Evolutionary conservation across 2,113 vertebrate species (phyloP), one percentile per base, ranked within the genome.

Genomic region (Alligator mississippiensis): DNA sequence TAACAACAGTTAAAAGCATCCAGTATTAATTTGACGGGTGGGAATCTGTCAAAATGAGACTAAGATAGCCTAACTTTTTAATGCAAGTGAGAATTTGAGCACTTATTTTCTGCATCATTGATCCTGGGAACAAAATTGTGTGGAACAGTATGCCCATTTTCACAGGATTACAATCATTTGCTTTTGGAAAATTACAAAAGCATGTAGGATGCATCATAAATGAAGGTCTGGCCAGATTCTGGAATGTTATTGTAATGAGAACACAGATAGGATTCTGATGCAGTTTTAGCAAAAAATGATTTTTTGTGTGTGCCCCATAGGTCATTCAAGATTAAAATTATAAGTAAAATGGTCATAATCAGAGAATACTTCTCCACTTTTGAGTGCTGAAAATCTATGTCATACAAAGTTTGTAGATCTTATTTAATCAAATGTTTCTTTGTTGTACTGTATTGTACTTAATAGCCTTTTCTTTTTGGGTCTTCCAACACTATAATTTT

Each of bases 81-180:
- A 86, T 93, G 75, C 75, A 60, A 63, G 60, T 88, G 91, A 87
- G 57, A 96, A 94, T 96, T 79, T 85, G 90, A 84, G 63, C 81
- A 66, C 30, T 89, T 72, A 11, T 76, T 76, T 89, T 82, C 87
- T 58, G 74, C 70, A 89, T 77, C 72, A 74, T 80, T 60, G 17
- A 77, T 81, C 64, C 21, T 82, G 76, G 63, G 76, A 94, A 58
- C 54, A n/a, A 88, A 97, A 93, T 59, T 54, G 55, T 79, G 47
- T 47, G 72, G 34, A 89, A 30, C 60, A 74, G 68, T 85, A 81
- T 55, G 3, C 22, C 88, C n/a, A 10, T 94, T 87, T 74, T 87
- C 57, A 38, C 28, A 59, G 70, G 84, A 70, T 93, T 85, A 82
- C 19, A 83, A 72, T 85, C 77, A 24, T 91, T 85, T 17, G 34